Base-by-base conservation (phyloP, 2,888 invertebrate genomes). In the Drosophila peninsularis region DNA sequence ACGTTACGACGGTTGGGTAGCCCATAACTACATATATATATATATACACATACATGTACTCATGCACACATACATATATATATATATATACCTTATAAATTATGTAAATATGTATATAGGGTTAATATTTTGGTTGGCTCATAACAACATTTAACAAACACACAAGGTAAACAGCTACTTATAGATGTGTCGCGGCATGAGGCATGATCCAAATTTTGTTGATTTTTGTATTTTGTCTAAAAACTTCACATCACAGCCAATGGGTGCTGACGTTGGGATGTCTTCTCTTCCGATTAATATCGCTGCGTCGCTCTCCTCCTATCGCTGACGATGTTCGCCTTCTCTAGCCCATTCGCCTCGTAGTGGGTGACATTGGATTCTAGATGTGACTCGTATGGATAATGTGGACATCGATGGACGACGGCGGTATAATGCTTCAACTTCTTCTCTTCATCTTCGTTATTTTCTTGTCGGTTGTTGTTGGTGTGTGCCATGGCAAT, bases 241-340 rank as follows among this genome's bases (percentile, higher is more conserved):
- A 62, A 81, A 71, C 79, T 89, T 90, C 89, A 88, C 90, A 89
- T 91, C 90, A 91, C 90, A 91, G 90, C 91, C 90, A 91, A 91
- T 91, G 86, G 88, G 81, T 90, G 84, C 89, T 88, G 91, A 90
- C 91, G 90, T 89, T 90, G 90, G 90, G 81, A 79, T 76, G 75
- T 80, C 21, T 72, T 50, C 53, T 74, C 62, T 63, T 24, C 30
- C 27, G 54, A 56, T 49, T 37, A 27, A 56, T 58, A 71, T 41
- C 55, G 53, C 54, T 32, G 9, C 27, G 19, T 36, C 24, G 30
- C 54, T 42, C 44, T 21, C 14, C 42, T 53, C 39, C 45, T 19
- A 17, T 14, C 13, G 14, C 37, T 30, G 4, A 49, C 57, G 39
- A 49, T 30, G 39, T 9, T 17, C 63, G 11, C 24, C 39, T 10